Evolutionary conservation across 2,888 invertebrate genomes (phyloP), one percentile per base, ranked within the genome.

Genomic region (Lampropteryx suffumata): DNA sequence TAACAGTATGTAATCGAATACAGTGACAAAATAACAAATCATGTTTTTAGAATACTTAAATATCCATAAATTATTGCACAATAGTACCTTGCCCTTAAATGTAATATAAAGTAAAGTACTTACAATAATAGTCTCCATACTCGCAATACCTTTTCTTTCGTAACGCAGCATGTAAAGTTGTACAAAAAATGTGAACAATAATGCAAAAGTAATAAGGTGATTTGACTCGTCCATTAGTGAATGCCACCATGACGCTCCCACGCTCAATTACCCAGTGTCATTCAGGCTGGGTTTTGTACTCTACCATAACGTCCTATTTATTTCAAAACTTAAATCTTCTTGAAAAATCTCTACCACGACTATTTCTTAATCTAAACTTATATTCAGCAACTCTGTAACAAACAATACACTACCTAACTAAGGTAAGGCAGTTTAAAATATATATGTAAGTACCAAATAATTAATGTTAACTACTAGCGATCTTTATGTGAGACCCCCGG

Each of bases 201-300:
- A 83, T 84, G 84, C 80, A 80, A 84, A 78, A 73, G 82, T 81
- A 84, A 85, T 87, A 82, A 80, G 78, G 75, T 75, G 76, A 83
- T 82, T 82, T 76, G 65, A 72, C 69, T 69, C 71, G 66, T 71
- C 84, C 74, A 88, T 87, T 89, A 85, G 79, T 69, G 67, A 66
- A 73, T 78, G 70, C 83, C 82, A 83, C 84, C 82, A 75, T 71
- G 76, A 59, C 57, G 81, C 79, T 87, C 88, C 85, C 87, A 87
- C 85, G 85, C 66, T 76, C 74, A 61, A 72, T 76, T 78, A 77
- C 80, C 67, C 49, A 17, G 52, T 55, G 54, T 54, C 55, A 64
- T 67, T 62, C 64, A 62, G 76, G 78, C 72, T 76, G 74, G 71
- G 68, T 75, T 59, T 69, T 7, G 24, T 24, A 61, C 67, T 62